These are phyloP conservation scores for Drosophila lacicola DNA, from an alignment of 2,888 invertebrate species.

Conservation along the genomic window DNA sequence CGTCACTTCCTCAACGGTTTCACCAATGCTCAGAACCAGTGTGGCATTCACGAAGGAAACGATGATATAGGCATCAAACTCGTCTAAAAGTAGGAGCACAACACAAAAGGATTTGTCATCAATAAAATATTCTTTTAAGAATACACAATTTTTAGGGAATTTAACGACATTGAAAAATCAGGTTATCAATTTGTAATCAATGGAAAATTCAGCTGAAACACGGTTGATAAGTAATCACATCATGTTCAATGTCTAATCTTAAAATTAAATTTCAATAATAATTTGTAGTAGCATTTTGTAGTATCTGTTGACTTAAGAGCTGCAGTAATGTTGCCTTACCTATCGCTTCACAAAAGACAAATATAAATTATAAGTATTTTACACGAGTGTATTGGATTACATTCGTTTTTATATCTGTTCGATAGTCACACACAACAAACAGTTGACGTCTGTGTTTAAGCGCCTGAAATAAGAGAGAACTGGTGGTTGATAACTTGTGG, in stretches of 20 bases:
- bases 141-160: slow-evolving; percentile 1
- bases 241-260: slow-evolving; percentile 77
- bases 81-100: slow-evolving; percentile 64
- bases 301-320: slow-evolving; percentile 80
- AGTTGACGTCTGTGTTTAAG: slow-evolving; percentile 83
- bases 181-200: slow-evolving; percentile 86
- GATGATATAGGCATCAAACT: slow-evolving; percentile 98
- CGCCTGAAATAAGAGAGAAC: slow-evolving; percentile 94
- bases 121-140: slow-evolving; percentile 16
- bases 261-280: slow-evolving; percentile 28
- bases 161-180: slow-evolving; percentile 78
- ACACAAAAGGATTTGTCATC: slow-evolving; percentile 24
- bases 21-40: slow-evolving; percentile 98
- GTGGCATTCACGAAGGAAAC: slow-evolving; percentile 99
- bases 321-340: slow-evolving; percentile 84
- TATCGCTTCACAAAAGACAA: slow-evolving; percentile 76
- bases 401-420: slow-evolving; percentile 69
- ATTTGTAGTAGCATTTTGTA: slow-evolving; percentile 41
- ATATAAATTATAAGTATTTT: slow-evolving; percentile 61
- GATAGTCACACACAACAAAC: slow-evolving; percentile 73
- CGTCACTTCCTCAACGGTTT: slow-evolving; percentile 99
- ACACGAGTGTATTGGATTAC: slow-evolving; percentile 54
- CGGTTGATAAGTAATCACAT: slow-evolving; percentile 85
- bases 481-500: slow-evolving; percentile 91
- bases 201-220: slow-evolving; percentile 87